These are phyloP conservation scores for Nyctibius grandis DNA, from an alignment of 2,797 vertebrate species.

Conservation along the genomic window DNA sequence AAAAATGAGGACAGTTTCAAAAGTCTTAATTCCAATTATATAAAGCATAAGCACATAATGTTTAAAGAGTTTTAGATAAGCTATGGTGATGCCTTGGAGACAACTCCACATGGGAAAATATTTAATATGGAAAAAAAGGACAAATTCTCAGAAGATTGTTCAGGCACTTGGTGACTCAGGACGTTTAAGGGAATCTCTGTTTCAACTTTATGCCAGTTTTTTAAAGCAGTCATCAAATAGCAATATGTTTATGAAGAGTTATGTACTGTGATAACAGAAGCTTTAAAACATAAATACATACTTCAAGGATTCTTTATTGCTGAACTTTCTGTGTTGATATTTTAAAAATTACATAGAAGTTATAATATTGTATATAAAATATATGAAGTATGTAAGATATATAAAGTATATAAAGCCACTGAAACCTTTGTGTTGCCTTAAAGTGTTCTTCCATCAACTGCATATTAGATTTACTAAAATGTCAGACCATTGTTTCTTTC, in stretches of 20 bases:
- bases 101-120: constrained; percentile 36
- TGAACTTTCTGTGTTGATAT: not conserved
- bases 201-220: constrained; percentile 37
- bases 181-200: constrained; percentile 25
- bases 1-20: not conserved
- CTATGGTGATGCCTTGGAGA: not conserved
- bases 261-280: not conserved
- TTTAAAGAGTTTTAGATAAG: constrained; percentile 23
- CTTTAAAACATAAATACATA: not conserved
- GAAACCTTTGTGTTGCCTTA: not conserved
- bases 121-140: not conserved
- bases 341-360: not conserved
- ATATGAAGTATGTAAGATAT: not conserved
- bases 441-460: not conserved
- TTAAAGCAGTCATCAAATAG: not conserved
- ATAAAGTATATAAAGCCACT: not conserved
- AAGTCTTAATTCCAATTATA: not conserved
- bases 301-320: not conserved
- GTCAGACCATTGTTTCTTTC: not conserved
- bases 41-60: not conserved
- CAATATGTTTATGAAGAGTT: not conserved
- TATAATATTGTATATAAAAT: not conserved
- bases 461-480: not conserved
- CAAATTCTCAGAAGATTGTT: constrained; percentile 3
- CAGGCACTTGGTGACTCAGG: not conserved